A percentile compares a stretch with the other conserved stretches of the same genome.
Conservation (phyloP, 2,888 invertebrate species). For the Melanophora roralis region DNA sequence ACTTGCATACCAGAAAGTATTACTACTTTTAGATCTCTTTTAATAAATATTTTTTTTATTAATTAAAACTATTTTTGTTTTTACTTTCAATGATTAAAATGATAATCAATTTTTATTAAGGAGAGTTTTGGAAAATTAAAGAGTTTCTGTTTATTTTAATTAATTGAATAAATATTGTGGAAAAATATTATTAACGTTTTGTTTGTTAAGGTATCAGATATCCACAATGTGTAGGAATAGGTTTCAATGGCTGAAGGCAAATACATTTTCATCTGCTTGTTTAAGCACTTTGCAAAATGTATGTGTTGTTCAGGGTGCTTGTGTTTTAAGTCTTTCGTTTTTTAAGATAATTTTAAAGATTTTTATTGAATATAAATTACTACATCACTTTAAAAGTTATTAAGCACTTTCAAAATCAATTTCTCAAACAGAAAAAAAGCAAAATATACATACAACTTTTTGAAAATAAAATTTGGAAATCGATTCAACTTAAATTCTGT, state of each 20-base stretch:
- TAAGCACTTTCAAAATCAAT: too few species aligned
- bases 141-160: constrained; percentile 31
- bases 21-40: too few species aligned
- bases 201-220: not conserved
- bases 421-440: too few species aligned
- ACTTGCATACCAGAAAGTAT: too few species aligned
- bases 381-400: too few species aligned
- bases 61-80: too few species aligned
- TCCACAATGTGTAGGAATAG: not conserved
- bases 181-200: not conserved
- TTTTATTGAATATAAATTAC: too few species aligned
- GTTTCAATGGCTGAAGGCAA: not conserved
- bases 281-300: not conserved
- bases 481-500: not conserved
- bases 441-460: too few species aligned
- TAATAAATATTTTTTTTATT: too few species aligned
- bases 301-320: not conserved
- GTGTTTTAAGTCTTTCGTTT: constrained; percentile 40
- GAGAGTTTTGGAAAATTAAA: constrained; percentile 1
- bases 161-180: constrained; percentile 15
- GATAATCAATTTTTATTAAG: not conserved
- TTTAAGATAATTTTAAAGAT: too few species aligned
- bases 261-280: not conserved
- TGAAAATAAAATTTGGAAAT: too few species aligned
- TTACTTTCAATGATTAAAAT: too few species aligned